Conservation (phyloP, 1,140 invertebrate genomes). For the Drosophila triauraria region DNA sequence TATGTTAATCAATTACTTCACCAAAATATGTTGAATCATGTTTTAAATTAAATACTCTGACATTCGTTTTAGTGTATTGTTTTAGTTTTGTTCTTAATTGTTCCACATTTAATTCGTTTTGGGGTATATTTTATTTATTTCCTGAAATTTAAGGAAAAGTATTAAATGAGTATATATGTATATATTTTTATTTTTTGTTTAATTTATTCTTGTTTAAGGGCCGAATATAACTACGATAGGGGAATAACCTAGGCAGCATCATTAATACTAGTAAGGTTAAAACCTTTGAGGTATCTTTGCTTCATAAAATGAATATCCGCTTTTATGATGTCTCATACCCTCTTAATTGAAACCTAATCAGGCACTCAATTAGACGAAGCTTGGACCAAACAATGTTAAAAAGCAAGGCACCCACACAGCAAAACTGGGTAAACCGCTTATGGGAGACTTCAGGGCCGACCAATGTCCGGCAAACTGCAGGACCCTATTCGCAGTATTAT, state of each 20-base stretch:
- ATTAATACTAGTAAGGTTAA: no score
- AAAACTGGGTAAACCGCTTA: slow-evolving; percentile 44
- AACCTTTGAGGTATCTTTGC: neutral
- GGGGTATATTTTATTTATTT: neutral
- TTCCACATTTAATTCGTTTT: neutral
- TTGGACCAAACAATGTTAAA: slow-evolving; percentile 28
- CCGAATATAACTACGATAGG: neutral
- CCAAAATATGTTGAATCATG: slow-evolving; percentile 18
- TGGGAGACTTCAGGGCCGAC: slow-evolving; percentile 15
- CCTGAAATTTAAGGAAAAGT: slow-evolving; percentile 34
- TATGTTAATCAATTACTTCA: slow-evolving; percentile 27
- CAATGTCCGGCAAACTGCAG: neutral
- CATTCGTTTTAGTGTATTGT: neutral
- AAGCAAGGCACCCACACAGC: neutral
- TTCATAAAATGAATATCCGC: neutral
- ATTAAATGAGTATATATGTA: neutral
- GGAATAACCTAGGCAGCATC: no score
- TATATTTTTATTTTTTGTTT: neutral
- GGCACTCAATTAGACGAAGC: slow-evolving; percentile 48
- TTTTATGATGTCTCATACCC: neutral
- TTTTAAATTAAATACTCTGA: slow-evolving; percentile 8
- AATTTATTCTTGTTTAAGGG: neutral
- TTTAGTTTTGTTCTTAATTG: neutral
- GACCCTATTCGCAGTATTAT: slow-evolving; percentile 17
- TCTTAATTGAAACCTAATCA: slow-evolving; percentile 57